A percentile compares a stretch with the other conserved stretches of the same genome.
Conservation (phyloP, 2,888 invertebrate species). For the Venusia cambrica region DNA sequence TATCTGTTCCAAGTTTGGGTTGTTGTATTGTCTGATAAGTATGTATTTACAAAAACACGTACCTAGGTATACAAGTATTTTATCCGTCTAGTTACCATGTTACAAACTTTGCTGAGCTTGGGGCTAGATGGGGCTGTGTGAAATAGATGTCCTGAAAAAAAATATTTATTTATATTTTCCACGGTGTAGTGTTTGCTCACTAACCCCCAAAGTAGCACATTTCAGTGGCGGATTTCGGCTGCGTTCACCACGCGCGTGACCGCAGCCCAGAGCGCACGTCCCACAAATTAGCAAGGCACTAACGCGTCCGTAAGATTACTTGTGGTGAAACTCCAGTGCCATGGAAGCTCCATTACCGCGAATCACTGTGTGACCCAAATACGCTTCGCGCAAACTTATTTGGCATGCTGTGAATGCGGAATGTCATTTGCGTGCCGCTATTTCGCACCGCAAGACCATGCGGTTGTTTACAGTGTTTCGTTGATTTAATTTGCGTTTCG, state of each 20-base stretch:
- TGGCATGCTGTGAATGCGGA: constrained; percentile 60
- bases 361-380: constrained; percentile 73
- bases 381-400: constrained; percentile 53
- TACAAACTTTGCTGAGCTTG: too few species aligned
- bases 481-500: constrained; percentile 56
- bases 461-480: constrained; percentile 51
- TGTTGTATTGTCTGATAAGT: too few species aligned
- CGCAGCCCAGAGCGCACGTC: constrained; percentile 66
- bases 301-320: constrained; percentile 60
- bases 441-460: constrained; percentile 61
- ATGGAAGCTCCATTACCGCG: constrained; percentile 53
- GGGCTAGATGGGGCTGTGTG: too few species aligned
- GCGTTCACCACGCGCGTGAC: constrained; percentile 62
- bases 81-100: too few species aligned
- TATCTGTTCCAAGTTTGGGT: too few species aligned
- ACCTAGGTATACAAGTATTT: too few species aligned
- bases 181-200: constrained; percentile 9
- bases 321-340: constrained; percentile 62
- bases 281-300: constrained; percentile 66
- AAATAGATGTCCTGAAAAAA: too few species aligned
- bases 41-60: too few species aligned
- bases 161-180: too few species aligned
- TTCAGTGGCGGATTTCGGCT: constrained; percentile 59
- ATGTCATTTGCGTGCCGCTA: constrained; percentile 69
- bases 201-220: constrained; percentile 30